Base-by-base conservation (phyloP, 1,140 invertebrate genomes). In the Ridgeia piscesae region DNA sequence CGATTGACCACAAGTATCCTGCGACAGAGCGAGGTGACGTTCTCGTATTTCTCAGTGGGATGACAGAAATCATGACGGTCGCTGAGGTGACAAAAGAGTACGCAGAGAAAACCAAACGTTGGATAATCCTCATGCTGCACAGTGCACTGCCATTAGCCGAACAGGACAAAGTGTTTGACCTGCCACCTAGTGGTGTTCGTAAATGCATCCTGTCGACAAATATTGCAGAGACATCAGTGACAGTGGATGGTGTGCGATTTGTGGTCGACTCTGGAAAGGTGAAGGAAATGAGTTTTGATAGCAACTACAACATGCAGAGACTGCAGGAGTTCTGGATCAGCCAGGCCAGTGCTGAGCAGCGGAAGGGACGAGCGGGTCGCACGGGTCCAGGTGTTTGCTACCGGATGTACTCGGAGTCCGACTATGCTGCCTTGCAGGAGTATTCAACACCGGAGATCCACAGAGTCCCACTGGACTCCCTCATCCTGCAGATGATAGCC, bases 161-260 rank as follows among this genome's bases (percentile, higher is more conserved):
- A 95, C 99, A 99, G 96, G 99, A 99, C 95, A 99, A 99, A 96
- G 98, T 99, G 9, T 99, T 99, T 96, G 98, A 99, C 95, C 98
- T 99, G 95, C 97, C 99, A n/a, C 99, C 99, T 33, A 98, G 99
- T 93, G 98, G 98, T 35, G 97, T 99, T 0, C 96, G 99, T 93
- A 99, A 99, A 96, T 99, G 99, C 95, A 99, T 99, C 93, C 97
- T 99, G 1, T 98, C 99, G 0, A 99, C 99, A n/a, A 99, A 99
- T 95, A 99, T 99, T 92, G 99, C 99, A 0, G 99, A 99, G 96
- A 99, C 99, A 0, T 99, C 99, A 8, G 98, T 99, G 6, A 99
- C 99, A 0, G 99, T 99, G 93, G 99, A 99, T 96, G 99, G 99
- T 6, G 98, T 99, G 93, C 96, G 99, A 95, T 99, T 99, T 96